A percentile compares a stretch with the other conserved stretches of the same genome.
Evolutionary conservation across 2,888 invertebrate species (phyloP).

Genomic region (Stenchaetothrips biformis): DNA sequence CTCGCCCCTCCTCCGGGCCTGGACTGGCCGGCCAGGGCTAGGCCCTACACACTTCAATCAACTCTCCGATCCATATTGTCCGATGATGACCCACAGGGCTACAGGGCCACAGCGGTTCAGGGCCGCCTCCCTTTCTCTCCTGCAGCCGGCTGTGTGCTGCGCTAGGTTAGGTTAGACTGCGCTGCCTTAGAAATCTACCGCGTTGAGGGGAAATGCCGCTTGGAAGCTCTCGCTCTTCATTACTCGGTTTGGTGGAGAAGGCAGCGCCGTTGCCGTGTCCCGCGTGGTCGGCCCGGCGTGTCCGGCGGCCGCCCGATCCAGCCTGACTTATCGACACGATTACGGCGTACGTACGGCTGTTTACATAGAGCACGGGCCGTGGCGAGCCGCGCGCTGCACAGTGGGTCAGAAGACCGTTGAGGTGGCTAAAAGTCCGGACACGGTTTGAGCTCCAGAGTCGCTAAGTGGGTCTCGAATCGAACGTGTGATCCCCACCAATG

Average conservation of each 20-base stretch:
- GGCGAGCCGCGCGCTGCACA: background rate
- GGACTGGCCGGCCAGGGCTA: no score
- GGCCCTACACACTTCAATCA: background rate
- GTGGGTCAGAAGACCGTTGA: no score
- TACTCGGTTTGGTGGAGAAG: background rate
- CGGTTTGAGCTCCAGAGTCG: no score
- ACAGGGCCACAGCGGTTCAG: background rate
- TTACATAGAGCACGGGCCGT: background rate
- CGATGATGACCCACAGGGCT: conserved; percentile 4
- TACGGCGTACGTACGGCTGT: background rate
- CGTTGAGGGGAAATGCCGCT: background rate
- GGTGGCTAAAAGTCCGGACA: no score
- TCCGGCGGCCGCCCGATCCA: background rate
- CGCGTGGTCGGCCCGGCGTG: background rate
- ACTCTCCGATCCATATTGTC: conserved; percentile 16
- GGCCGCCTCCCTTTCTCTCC: background rate
- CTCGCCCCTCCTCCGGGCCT: background rate
- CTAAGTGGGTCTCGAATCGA: no score
- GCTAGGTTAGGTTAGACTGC: background rate
- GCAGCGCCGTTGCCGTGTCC: background rate
- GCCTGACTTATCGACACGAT: background rate
- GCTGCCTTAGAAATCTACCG: background rate
- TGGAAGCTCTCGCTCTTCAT: background rate
- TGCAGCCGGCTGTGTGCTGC: background rate
- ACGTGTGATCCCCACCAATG: no score